Percentiles rank a stretch among this genome's conserved stretches.
phyloP scores from a whole-genome alignment of 2,888 invertebrate genomes.

The Sphaerophoria taeniata region DNA sequence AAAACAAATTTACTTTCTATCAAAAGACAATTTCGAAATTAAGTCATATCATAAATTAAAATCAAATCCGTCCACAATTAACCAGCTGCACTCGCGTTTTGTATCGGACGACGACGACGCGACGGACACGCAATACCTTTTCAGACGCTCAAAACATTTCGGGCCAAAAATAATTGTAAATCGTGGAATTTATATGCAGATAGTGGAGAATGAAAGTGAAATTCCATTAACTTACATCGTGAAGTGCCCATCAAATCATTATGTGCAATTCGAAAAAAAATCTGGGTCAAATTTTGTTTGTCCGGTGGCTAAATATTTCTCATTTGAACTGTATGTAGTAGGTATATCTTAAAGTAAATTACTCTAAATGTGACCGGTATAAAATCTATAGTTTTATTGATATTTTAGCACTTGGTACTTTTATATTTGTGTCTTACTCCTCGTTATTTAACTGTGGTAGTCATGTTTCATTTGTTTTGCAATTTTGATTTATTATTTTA shows the following conservation, averaged over 20 bases:
- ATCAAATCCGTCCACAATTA: conserved; percentile 43
- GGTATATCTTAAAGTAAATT: conserved; percentile 10
- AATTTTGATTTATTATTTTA: conserved; percentile 29
- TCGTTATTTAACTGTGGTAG: background rate
- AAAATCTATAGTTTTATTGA: conserved; percentile 17
- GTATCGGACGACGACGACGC: background rate
- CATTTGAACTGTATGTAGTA: background rate
- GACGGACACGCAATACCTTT: conserved; percentile 50
- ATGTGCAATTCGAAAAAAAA: conserved; percentile 34
- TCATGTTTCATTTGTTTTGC: background rate
- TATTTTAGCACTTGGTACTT: conserved; percentile 26
- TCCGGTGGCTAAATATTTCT: conserved; percentile 10
- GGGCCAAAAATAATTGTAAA: conserved; percentile 29
- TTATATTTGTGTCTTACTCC: background rate
- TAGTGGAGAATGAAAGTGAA: conserved; percentile 67
- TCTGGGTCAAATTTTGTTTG: conserved; percentile 56
- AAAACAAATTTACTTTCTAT: background rate
- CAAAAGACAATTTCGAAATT: conserved; percentile 59
- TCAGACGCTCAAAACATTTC: conserved; percentile 48
- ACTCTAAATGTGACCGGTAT: background rate
- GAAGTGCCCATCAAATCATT: background rate
- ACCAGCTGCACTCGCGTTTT: conserved; percentile 54
- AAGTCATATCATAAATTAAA: conserved; percentile 54
- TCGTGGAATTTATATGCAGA: conserved; percentile 55
- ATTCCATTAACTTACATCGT: conserved; percentile 36